Evolutionary conservation across 2,797 vertebrate species (phyloP), one percentile per base, ranked within the genome.

Genomic region (Danionella dracula): DNA sequence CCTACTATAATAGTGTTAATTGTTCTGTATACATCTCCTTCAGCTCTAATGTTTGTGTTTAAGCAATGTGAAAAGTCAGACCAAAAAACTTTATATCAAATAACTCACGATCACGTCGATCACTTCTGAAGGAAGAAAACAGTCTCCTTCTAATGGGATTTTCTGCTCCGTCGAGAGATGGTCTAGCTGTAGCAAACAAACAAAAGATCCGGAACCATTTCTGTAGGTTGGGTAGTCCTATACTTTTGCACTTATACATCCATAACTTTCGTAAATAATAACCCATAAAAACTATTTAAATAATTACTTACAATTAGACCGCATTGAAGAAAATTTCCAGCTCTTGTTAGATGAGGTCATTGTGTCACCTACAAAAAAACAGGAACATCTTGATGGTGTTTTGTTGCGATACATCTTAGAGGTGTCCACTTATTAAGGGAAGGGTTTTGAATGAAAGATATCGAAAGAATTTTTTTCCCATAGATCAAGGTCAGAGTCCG

Each of bases 61-160:
- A 4, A 41, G 35, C 15, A 54, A 13, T 45, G 41, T 51, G 42
- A 8, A 23, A 17, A 19, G 48, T n/a, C 35, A 21, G 16, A 21
- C 5, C 19, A 2, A 7, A 42, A n/a, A 19, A 31, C 3, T 21
- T 57, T 8, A 16, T 21, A n/a, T 13, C 5, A 53, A 41, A 16
- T 32, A 20, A 63, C 68, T 71, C 20, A 74, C 71, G 19, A 1
- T 42, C 42, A 23, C 51, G 55, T 29, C 20, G 57, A 29, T 66
- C 57, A 15, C 57, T 17, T 48, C 74, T 41, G 1, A 76, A 44
- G 40, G 74, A 76, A 2, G 50, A 72, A 64, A 76, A 76, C 1
- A 76, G 4, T 59, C 45, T 50, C 4, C 62, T 65, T 32, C 34
- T 45, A 53, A 48, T 72, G 70, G 2, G 1, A 41, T 19, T 75